Evolutionary conservation across 2,113 vertebrate genomes (phyloP), one percentile per base, ranked within the genome.

Genomic region (Sylvia atricapilla): DNA sequence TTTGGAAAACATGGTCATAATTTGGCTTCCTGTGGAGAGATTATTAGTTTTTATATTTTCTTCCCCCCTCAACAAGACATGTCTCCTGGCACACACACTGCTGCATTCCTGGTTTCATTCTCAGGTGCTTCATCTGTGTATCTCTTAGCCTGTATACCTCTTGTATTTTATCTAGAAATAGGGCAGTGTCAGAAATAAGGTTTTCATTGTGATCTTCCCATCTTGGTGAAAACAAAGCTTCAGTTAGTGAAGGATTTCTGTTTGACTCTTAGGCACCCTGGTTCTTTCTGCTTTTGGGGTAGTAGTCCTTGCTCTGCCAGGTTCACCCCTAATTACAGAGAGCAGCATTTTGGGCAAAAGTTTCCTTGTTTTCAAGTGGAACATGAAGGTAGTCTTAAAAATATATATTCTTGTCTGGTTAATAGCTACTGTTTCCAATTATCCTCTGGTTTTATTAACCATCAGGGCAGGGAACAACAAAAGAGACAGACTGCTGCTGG

Each of bases 361-460:
- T 80, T 87, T 83, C 24, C 46, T 79, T 95, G 15, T 73, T 95
- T 86, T 74, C 43, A 62, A 75, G 53, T 49, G 44, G 75, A 69
- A 90, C 33, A 10, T 47, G 59, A 91, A 77, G 82, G 39, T 93
- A 56, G 43, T 73, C 68, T 78, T 59, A 77, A 67, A 89, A 83
- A 56, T 83, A 69, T 27, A 74, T 88, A 60, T 67, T 69, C 39
- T 66, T 46, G 37, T 85, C 59, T 35, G 79, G 31, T 67, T 93
- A 82, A 78, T 87, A 59, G 44, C 69, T 86, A 50, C 84, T 97
- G 93, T 91, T 95, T 94, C 63, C 93, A 97, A 85, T 97, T 97
- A 95, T 88, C 43, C 50, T 72, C 47, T 89, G 55, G 24, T 81
- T 95, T 95, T 80, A 84, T 95, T 95, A 93, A 85, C 82, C 68